A percentile compares a stretch with the other conserved stretches of the same genome.
Conservation (phyloP, 2,888 invertebrate species). For the Drosophila flavopinicola region DNA sequence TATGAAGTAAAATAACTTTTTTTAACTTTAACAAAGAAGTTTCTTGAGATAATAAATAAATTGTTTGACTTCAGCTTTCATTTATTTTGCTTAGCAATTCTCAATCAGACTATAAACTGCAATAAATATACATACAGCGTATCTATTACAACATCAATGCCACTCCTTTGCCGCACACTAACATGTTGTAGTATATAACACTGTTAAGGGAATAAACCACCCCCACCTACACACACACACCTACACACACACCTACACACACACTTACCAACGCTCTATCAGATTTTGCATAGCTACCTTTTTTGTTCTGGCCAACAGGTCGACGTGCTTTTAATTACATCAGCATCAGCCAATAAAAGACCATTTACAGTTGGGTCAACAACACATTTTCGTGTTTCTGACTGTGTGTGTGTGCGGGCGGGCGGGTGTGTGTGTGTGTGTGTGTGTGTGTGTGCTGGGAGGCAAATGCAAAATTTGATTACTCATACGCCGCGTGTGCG, state of each 20-base stretch:
- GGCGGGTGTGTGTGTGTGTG: too few relatives aligned
- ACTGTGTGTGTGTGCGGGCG: too few relatives aligned
- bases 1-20: too few relatives aligned
- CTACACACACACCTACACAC: too few relatives aligned
- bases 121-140: too few relatives aligned
- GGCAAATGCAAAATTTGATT: constrained; percentile 31
- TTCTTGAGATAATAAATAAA: too few relatives aligned
- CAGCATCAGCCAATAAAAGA: constrained; percentile 57
- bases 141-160: not conserved
- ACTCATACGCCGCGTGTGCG: constrained; percentile 38
- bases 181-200: constrained; percentile 32
- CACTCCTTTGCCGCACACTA: not conserved
- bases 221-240: too few relatives aligned
- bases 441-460: not conserved
- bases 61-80: too few relatives aligned
- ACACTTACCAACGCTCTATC: not conserved
- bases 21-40: too few relatives aligned
- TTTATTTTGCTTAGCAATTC: too few relatives aligned
- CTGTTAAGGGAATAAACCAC: constrained; percentile 16
- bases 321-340: constrained; percentile 72
- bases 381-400: constrained; percentile 18
- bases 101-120: too few relatives aligned
- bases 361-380: constrained; percentile 37
- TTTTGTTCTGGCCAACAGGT: constrained; percentile 62
- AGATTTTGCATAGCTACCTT: constrained; percentile 12